phyloP scores from a whole-genome alignment of 2,113 vertebrate species.

The Oncorhynchus gorbuscha region DNA sequence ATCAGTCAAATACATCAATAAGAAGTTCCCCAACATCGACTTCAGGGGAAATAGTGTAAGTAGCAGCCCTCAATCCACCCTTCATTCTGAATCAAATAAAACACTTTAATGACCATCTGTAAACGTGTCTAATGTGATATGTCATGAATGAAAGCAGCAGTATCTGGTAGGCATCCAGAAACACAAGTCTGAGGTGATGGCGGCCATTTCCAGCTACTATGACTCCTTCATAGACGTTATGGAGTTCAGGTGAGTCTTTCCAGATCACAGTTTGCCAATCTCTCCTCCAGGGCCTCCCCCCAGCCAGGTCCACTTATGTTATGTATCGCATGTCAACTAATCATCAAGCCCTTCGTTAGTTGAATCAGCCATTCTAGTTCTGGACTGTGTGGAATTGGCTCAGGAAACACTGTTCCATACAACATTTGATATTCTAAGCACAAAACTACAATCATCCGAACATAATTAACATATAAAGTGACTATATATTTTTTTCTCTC shows the following conservation, averaged over 20 bases:
- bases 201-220: slow-evolving; percentile 76
- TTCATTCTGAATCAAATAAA: too few relatives aligned
- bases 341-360: background rate
- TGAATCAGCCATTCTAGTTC: background rate
- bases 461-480: background rate
- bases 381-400: too few relatives aligned
- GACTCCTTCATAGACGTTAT: slow-evolving; percentile 91
- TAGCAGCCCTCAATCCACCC: background rate
- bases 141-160: slow-evolving; percentile 71
- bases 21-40: slow-evolving; percentile 91
- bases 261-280: background rate
- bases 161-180: slow-evolving; percentile 82
- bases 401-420: too few relatives aligned
- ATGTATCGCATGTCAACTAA: too few relatives aligned
- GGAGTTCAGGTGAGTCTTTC: slow-evolving; percentile 85
- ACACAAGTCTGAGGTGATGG: slow-evolving; percentile 82
- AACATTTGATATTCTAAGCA: too few relatives aligned
- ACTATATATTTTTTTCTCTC: too few relatives aligned
- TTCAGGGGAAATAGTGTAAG: slow-evolving; percentile 84
- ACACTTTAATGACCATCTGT: slow-evolving; percentile 80
- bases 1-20: slow-evolving; percentile 87
- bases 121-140: background rate
- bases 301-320: too few relatives aligned
- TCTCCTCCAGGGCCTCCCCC: too few relatives aligned
- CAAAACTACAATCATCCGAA: background rate